These are phyloP conservation scores for Rhodinocichla rosea DNA, from an alignment of 2,113 vertebrate genomes.

Conservation along the genomic window DNA sequence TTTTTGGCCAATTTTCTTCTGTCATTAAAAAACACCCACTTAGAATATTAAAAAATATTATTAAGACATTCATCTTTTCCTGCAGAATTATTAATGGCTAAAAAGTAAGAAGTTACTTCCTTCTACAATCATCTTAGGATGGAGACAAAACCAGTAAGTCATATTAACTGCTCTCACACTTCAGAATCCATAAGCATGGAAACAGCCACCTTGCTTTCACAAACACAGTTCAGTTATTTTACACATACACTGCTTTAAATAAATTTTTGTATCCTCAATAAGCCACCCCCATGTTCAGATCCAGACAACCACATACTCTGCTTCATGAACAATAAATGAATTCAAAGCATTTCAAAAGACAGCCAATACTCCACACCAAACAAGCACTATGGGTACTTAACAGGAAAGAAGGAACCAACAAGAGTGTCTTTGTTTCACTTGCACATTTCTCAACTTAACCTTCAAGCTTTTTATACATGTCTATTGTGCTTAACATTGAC, in stretches of 20 bases:
- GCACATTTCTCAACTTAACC: background rate
- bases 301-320: background rate
- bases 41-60: background rate
- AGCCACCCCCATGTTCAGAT: background rate
- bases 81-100: background rate
- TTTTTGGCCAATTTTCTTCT: background rate
- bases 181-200: background rate
- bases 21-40: fast-evolving
- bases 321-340: background rate
- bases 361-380: background rate
- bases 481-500: background rate
- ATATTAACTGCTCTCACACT: background rate
- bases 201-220: background rate
- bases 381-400: background rate
- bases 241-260: background rate
- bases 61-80: background rate
- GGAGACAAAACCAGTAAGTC: background rate
- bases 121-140: background rate
- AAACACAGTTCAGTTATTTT: background rate
- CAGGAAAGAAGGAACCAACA: background rate
- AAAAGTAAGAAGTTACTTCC: background rate
- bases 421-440: background rate
- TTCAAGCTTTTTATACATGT: background rate
- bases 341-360: background rate
- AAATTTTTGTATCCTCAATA: fast-evolving